Base-by-base conservation (phyloP, 2,113 vertebrate genomes). In the Phoxinus phoxinus region DNA sequence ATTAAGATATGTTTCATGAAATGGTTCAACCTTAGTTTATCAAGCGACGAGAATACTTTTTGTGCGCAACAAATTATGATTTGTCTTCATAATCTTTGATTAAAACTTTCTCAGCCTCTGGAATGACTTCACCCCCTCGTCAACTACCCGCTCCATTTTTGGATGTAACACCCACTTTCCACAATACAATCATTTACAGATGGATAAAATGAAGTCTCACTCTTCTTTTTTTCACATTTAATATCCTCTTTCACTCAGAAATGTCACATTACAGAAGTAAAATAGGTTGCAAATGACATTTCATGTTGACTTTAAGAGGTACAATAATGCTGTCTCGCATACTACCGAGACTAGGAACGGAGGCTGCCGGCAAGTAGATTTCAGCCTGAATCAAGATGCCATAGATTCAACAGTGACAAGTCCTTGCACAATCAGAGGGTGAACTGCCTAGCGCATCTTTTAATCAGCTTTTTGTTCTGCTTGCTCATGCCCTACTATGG, bases 401-500 rank as follows among this genome's bases (percentile, higher is more conserved):
- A 88, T 90, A 91, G 86, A 93, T 89, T 92, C 67, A 90, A 88
- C 88, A 88, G 91, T 89, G 85, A 90, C 88, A 93, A 94, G 89
- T 84, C 48, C 11, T 72, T 86, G 91, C 91, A 30, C 81, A 65
- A 74, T 53, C 53, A n/a, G 81, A 85, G 63, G 81, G 56, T 88
- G 86, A 90, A 81, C 83, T 41, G 56, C 79, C 82, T 71, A 63
- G 72, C 84, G 79, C 86, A 83, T 87, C 58, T 51, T 90, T 88
- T 89, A 85, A 91, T 89, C 86, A 88, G 83, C 81, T 86, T 85
- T 84, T 92, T 89, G 93, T 90, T 91, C 86, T 74, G 90, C 89
- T 89, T 90, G 90, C 89, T 95, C 94, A 94, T 94, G 89, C 84
- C 86, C 89, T 92, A 93, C 87, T 92, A 94, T 91, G 92, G 90